Evolutionary conservation across 1,140 invertebrate genomes (phyloP), one percentile per base, ranked within the genome.

Genomic region (Harlomillsia oculata): DNA sequence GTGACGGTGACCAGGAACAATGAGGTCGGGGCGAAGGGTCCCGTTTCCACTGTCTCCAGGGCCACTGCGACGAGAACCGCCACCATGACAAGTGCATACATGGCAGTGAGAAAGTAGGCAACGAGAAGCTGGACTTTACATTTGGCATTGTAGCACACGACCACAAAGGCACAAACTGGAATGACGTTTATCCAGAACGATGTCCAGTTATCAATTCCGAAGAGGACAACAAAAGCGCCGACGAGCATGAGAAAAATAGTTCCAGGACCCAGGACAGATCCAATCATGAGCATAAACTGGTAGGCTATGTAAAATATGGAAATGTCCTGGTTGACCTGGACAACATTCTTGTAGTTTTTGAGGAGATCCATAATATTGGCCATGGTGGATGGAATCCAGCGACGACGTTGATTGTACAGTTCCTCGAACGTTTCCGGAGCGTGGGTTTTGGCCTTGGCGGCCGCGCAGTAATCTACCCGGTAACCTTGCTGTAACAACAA

Each of bases 51-150:
- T 52, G 90, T 84, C 72, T 90, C 86, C 3, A 91, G 71, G 29
- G 81, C 76, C 50, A 89, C 85, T 50, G 89, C 90, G 20, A 96
- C 84, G 5, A 95, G 74, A 0, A 96, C 92, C 26, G 92, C 81
- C 73, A 94, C 83, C 92, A 96, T 96, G 1, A 95, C 75, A 59
- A 96, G 75, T 0, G 85, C 85, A 70, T 96, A 97, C 2, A 83
- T 60, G 0, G 81, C 75, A 53, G 84, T 87, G 30, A 91, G 77
- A 16, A 88, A 71, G 40, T 81, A 82, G 0, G 87, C 89, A 4
- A 56, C 3, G 20, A 16, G 11, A 3, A 57, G 21, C 66, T 79
- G 78, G 14, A 68, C n/a, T n/a, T n/a, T n/a, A n/a, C 64, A 20
- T 77, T 68, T 20, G 70, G 53, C 49, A 71, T 72, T 25, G 41